Percentiles rank a stretch among this genome's conserved stretches.
These are phyloP conservation scores for Mugil cephalus DNA, from an alignment of 2,113 vertebrate genomes.

Conservation along the genomic window DNA sequence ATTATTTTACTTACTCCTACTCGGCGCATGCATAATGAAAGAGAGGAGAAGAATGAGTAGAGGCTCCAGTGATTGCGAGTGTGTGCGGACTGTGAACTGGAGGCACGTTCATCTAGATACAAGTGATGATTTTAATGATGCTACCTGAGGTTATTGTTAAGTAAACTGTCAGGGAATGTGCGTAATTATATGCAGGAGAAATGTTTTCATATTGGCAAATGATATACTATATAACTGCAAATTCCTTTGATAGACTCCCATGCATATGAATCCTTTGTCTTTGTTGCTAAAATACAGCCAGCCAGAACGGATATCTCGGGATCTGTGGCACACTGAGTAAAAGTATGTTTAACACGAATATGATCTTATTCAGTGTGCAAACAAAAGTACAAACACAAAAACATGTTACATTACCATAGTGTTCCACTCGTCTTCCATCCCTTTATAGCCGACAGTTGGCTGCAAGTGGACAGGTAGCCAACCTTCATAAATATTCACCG, in stretches of 20 bases:
- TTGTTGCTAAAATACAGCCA: constrained; percentile 56
- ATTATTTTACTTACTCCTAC: constrained; percentile 81
- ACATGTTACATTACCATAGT: not conserved
- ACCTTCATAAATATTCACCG: too few species aligned
- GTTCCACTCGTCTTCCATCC: too few species aligned
- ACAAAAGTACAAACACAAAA: constrained; percentile 21
- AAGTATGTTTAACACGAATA: constrained; percentile 48
- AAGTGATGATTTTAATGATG: constrained; percentile 73
- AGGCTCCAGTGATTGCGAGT: constrained; percentile 51
- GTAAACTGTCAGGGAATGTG: constrained; percentile 49
- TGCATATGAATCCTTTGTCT: constrained; percentile 43
- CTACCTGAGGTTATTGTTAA: constrained; percentile 64
- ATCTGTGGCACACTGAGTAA: constrained; percentile 38
- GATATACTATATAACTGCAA: constrained; percentile 31
- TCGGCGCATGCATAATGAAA: constrained; percentile 72
- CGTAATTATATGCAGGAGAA: constrained; percentile 50
- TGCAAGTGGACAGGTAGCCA: too few species aligned
- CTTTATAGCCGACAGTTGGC: too few species aligned
- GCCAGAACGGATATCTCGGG: constrained; percentile 30
- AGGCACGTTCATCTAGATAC: constrained; percentile 46
- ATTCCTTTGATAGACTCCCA: constrained; percentile 59
- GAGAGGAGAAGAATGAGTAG: constrained; percentile 51
- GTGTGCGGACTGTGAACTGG: constrained; percentile 44
- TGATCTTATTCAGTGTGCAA: not conserved
- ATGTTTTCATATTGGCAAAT: constrained; percentile 59